phyloP scores from a whole-genome alignment of 1,140 invertebrate genomes.

The Rhopalosiphum maidis region DNA sequence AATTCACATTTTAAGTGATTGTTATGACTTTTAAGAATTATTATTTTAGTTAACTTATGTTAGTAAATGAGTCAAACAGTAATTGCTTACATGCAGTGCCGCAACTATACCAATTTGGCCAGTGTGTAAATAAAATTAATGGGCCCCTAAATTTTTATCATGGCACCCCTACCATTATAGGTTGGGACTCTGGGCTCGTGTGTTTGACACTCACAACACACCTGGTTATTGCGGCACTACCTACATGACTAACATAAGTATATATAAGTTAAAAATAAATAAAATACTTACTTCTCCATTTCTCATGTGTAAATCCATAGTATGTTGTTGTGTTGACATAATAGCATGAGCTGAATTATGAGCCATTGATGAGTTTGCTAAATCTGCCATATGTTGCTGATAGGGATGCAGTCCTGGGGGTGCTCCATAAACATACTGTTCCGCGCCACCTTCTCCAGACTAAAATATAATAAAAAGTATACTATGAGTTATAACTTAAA shows the following conservation, averaged over 20 bases:
- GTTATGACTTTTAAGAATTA: background rate
- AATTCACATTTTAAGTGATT: background rate
- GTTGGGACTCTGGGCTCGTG: no score
- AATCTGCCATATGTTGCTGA: slow-evolving; percentile 47
- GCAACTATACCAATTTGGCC: no score
- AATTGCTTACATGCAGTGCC: background rate
- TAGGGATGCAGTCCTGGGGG: slow-evolving; percentile 50
- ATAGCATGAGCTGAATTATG: slow-evolving; percentile 51
- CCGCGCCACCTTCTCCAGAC: slow-evolving; percentile 50
- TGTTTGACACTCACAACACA: no score
- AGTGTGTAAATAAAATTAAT: no score
- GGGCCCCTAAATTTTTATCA: no score
- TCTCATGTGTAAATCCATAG: slow-evolving; percentile 48
- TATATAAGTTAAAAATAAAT: background rate
- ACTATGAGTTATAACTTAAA: background rate
- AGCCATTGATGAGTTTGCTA: slow-evolving; percentile 54
- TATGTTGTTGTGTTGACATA: slow-evolving; percentile 52
- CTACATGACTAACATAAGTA: no score
- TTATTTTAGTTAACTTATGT: background rate
- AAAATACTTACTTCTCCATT: slow-evolving; percentile 51
- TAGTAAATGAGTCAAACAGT: background rate
- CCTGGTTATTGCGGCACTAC: no score
- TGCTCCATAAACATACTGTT: slow-evolving; percentile 50
- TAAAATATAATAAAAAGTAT: background rate
- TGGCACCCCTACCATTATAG: no score